These are phyloP conservation scores for Psococerastis gibbosa DNA, from an alignment of 2,888 invertebrate genomes.

Conservation along the genomic window DNA sequence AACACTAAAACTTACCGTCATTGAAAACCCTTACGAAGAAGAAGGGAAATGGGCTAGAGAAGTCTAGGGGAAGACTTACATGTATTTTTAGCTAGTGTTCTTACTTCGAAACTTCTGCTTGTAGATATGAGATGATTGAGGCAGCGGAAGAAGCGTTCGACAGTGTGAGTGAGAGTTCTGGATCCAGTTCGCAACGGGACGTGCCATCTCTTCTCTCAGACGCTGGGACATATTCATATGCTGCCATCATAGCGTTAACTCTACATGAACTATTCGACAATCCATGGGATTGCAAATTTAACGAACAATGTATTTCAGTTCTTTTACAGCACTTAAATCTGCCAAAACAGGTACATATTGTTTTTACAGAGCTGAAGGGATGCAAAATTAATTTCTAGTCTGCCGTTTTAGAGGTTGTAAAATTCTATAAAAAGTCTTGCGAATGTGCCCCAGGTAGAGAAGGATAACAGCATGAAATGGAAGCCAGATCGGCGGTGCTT, in stretches of 20 bases:
- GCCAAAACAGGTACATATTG: constrained; percentile 20
- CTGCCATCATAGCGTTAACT: constrained; percentile 29
- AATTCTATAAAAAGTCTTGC: neutral
- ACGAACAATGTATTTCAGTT: constrained; percentile 21
- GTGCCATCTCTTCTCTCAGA: constrained; percentile 20
- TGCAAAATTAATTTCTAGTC: too few species aligned
- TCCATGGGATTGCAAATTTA: constrained; percentile 24
- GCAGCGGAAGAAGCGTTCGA: neutral
- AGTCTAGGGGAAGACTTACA: too few species aligned
- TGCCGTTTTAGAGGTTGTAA: too few species aligned
- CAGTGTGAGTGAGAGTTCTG: neutral
- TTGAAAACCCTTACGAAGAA: too few species aligned
- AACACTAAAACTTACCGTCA: too few species aligned
- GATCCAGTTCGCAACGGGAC: constrained; percentile 8
- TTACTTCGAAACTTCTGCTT: too few species aligned
- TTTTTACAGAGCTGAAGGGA: too few species aligned
- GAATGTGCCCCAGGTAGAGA: neutral
- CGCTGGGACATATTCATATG: constrained; percentile 26
- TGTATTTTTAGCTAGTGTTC: too few species aligned
- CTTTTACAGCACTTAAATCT: constrained; percentile 22
- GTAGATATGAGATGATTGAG: too few species aligned
- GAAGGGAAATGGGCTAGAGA: too few species aligned
- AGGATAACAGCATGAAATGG: too few species aligned
- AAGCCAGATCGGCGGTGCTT: too few species aligned
- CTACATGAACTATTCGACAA: constrained; percentile 28